These are phyloP conservation scores for Itoplectis maculator DNA, from an alignment of 2,888 invertebrate genomes.

Conservation along the genomic window DNA sequence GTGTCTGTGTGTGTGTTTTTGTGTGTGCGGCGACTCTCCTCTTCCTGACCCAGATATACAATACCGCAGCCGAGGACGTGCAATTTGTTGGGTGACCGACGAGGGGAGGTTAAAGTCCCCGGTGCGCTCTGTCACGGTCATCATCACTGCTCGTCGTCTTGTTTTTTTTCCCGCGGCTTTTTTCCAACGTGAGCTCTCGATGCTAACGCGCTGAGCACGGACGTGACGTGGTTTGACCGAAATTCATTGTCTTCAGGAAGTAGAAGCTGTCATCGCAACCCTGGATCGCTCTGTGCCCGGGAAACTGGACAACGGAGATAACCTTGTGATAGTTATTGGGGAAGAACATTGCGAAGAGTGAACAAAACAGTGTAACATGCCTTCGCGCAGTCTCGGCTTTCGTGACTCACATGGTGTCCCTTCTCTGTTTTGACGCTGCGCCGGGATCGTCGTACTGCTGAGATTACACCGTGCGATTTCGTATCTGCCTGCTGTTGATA, in stretches of 20 bases:
- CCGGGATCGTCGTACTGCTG: not conserved
- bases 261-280: not conserved
- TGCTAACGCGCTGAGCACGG: not conserved
- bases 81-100: constrained; percentile 45
- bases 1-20: constrained; percentile 16
- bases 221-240: not conserved
- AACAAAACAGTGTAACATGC: constrained; percentile 22
- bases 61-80: constrained; percentile 43
- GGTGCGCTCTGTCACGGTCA: constrained; percentile 45
- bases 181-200: not conserved
- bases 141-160: constrained; percentile 27
- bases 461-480: not conserved
- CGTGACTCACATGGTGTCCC: constrained; percentile 38
- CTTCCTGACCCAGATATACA: constrained; percentile 63
- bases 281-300: not conserved
- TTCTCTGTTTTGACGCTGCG: constrained; percentile 29
- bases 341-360: not conserved
- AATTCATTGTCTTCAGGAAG: not conserved
- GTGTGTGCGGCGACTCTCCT: constrained; percentile 47
- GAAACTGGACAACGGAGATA: constrained; percentile 4
- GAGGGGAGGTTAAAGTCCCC: constrained; percentile 19
- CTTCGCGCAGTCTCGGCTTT: not conserved
- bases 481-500: not conserved
- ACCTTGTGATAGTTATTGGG: not conserved
- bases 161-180: not conserved